A percentile compares a stretch with the other conserved stretches of the same genome.
phyloP scores from a whole-genome alignment of 2,797 vertebrate species.

The Anniella stebbinsi region DNA sequence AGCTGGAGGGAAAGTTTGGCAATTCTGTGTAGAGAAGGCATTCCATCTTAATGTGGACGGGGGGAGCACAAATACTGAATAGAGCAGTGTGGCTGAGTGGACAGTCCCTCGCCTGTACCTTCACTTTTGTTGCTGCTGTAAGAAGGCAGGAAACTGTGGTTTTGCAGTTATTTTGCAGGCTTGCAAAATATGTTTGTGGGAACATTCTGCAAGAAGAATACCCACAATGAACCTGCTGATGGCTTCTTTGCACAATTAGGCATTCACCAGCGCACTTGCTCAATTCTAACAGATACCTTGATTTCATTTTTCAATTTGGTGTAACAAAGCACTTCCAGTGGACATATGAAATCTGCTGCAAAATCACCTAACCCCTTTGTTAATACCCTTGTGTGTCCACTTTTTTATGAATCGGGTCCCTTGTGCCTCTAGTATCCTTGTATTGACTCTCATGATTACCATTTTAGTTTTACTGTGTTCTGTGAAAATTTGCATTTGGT shows the following conservation, averaged over 20 bases:
- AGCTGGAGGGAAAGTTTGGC: not conserved
- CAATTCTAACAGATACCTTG: conserved; percentile 63
- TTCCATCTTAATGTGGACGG: not conserved
- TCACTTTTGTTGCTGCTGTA: conserved; percentile 24
- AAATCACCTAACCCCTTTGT: conserved; percentile 78
- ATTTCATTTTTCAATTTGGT: conserved; percentile 59
- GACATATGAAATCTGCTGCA: conserved; percentile 71
- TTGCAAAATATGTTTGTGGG: conserved; percentile 47
- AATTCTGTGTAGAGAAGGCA: not conserved
- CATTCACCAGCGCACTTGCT: conserved; percentile 57
- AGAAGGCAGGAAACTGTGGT: not conserved
- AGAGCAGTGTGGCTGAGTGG: conserved; percentile 35
- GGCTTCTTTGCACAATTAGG: conserved; percentile 39
- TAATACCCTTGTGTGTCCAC: conserved; percentile 81
- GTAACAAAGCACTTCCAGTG: conserved; percentile 62
- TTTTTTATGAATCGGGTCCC: conserved; percentile 85
- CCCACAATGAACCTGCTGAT: conserved; percentile 27
- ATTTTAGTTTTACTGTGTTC: conserved; percentile 87
- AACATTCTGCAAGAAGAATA: conserved; percentile 56
- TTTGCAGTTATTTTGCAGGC: conserved; percentile 43
- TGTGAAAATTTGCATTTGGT: conserved; percentile 90
- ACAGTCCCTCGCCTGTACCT: conserved; percentile 22
- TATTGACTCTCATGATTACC: conserved; percentile 89
- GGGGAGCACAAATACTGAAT: conserved; percentile 7
- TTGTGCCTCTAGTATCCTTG: conserved; percentile 87